Percentiles rank a stretch among this genome's conserved stretches.
Evolutionary conservation across 2,113 vertebrate genomes (phyloP).

Genomic region (Motacilla alba): DNA sequence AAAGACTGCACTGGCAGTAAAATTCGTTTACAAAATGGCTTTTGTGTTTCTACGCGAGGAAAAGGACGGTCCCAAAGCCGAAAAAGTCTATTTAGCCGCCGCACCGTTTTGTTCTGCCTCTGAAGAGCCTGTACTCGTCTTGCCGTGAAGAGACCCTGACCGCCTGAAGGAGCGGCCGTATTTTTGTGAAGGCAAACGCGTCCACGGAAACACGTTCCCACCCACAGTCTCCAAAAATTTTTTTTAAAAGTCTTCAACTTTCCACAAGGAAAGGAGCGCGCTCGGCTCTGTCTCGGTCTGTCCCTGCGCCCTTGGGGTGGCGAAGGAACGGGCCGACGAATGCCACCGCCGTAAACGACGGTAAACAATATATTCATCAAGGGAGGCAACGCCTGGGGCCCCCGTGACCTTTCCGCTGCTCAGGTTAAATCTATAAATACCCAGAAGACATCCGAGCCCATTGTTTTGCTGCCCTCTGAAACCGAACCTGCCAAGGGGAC

Average conservation of each 20-base stretch:
- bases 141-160: not conserved
- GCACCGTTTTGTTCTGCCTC: not conserved
- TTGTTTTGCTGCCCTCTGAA: slow-evolving; percentile 56
- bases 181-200: not conserved
- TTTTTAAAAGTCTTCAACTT: not conserved
- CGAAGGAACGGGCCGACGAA: not conserved
- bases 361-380: not conserved
- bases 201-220: not conserved
- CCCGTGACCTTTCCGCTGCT: slow-evolving; percentile 3
- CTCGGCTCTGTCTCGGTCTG: not conserved
- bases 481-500: not conserved
- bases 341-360: not conserved
- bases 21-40: not conserved
- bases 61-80: not conserved
- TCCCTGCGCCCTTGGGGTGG: not conserved
- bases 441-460: slow-evolving; percentile 27
- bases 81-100: not conserved
- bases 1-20: not conserved
- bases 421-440: slow-evolving; percentile 49
- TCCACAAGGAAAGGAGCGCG: not conserved
- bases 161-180: not conserved
- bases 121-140: not conserved
- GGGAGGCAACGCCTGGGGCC: not conserved
- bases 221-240: not conserved
- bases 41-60: not conserved